phyloP scores from a whole-genome alignment of 2,113 vertebrate genomes.

The Petromus typicus region DNA sequence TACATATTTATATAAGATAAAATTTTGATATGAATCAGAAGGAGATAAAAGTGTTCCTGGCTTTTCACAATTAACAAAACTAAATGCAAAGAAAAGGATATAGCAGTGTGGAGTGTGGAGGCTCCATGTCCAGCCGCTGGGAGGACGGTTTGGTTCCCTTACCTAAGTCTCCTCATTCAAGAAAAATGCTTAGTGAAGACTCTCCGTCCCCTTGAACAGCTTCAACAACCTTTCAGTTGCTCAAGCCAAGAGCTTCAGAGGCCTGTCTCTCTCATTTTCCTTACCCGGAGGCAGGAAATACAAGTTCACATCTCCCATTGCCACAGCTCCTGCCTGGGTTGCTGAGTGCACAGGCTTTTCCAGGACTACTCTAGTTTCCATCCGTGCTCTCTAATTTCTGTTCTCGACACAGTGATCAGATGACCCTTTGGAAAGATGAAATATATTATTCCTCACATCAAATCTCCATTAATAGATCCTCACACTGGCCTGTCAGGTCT shows the following conservation, averaged over 20 bases:
- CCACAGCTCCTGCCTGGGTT: not conserved
- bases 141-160: not conserved
- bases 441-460: not conserved
- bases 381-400: not conserved
- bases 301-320: not conserved
- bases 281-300: not conserved
- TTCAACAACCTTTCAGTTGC: not conserved
- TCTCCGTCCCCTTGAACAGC: not conserved
- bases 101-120: too few relatives aligned
- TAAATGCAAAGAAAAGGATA: not conserved
- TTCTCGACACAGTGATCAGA: not conserved
- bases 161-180: not conserved
- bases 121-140: not conserved
- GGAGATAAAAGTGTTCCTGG: not conserved
- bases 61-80: not conserved
- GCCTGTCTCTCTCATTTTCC: fast-evolving
- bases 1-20: not conserved
- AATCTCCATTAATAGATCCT: not conserved
- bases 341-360: not conserved
- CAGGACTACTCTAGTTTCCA: not conserved
- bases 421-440: not conserved
- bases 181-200: not conserved
- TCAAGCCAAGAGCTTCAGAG: not conserved
- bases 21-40: not conserved
- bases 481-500: too few relatives aligned